Conservation (phyloP, 2,888 invertebrate species). For the Megastigmus dorsalis region DNA sequence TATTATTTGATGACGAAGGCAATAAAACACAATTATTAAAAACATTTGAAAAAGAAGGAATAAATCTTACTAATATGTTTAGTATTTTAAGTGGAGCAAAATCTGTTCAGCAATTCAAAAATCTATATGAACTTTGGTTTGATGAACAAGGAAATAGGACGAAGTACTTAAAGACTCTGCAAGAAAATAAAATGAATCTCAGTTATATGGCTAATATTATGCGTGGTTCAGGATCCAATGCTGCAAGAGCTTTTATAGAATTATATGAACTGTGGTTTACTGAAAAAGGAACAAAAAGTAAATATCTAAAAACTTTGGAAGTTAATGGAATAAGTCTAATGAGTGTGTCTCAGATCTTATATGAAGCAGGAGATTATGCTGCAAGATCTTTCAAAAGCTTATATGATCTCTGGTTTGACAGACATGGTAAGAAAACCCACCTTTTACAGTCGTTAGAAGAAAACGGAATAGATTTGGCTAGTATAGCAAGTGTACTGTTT, state of each 20-base stretch:
- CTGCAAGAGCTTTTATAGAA: not conserved
- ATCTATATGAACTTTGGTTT: not conserved
- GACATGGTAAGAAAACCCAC: not conserved
- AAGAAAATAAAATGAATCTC: not conserved
- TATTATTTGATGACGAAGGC: too few species aligned
- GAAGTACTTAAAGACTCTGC: not conserved
- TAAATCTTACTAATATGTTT: too few species aligned
- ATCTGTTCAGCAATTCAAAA: too few species aligned
- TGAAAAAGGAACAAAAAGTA: not conserved
- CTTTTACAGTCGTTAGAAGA: slow-evolving; percentile 15
- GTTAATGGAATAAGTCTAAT: not conserved
- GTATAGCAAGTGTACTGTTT: too few species aligned
- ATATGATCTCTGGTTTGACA: slow-evolving; percentile 29
- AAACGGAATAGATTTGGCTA: not conserved
- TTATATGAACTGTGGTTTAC: not conserved
- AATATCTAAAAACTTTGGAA: not conserved
- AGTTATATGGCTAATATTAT: slow-evolving; percentile 4
- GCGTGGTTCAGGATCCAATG: not conserved
- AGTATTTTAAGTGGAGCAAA: too few species aligned
- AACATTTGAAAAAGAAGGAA: not conserved
- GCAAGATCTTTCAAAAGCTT: slow-evolving; percentile 11
- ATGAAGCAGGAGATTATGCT: not conserved
- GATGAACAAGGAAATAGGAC: not conserved
- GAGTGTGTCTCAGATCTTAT: slow-evolving; percentile 8
- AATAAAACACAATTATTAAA: not conserved